Percentiles rank a stretch among this genome's conserved stretches.
Conservation (phyloP, 2,888 invertebrate genomes). For the Amiota communis region DNA sequence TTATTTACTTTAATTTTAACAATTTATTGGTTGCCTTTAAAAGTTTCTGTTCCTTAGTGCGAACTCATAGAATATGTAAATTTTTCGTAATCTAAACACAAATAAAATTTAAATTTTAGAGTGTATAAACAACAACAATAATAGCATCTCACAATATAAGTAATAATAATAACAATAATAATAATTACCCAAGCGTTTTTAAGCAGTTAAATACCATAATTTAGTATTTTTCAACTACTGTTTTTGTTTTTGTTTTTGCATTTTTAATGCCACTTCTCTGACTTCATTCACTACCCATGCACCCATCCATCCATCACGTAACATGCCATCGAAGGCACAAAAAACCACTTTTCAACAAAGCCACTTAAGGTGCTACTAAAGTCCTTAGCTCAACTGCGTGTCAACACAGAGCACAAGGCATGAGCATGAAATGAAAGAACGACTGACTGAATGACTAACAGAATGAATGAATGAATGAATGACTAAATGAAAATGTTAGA, state of each 20-base stretch:
- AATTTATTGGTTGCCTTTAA: too few relatives aligned
- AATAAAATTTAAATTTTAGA: conserved; percentile 61
- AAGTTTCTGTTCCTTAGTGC: too few relatives aligned
- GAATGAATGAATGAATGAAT: too few relatives aligned
- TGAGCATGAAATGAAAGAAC: not conserved
- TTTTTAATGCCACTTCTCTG: not conserved
- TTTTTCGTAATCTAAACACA: conserved; percentile 30
- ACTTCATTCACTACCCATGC: conserved; percentile 16
- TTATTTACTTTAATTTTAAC: too few relatives aligned
- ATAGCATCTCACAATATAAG: conserved; percentile 60
- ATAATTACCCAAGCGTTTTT: conserved; percentile 62
- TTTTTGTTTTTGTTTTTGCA: conserved; percentile 55
- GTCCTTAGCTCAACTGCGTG: conserved; percentile 48
- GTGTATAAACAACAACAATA: conserved; percentile 59
- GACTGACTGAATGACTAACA: not conserved
- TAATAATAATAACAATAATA: conserved; percentile 35
- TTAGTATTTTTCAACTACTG: conserved; percentile 60
- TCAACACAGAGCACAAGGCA: conserved; percentile 22
- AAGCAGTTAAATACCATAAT: conserved; percentile 62
- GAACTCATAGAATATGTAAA: not conserved
- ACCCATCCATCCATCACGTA: conserved; percentile 18
- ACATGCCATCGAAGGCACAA: conserved; percentile 17
- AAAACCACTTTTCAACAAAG: conserved; percentile 63
- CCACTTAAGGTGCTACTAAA: conserved; percentile 59
- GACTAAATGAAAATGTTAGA: not conserved